Conservation (phyloP, 2,113 vertebrate genomes). For the Boleophthalmus pectinirostris region DNA sequence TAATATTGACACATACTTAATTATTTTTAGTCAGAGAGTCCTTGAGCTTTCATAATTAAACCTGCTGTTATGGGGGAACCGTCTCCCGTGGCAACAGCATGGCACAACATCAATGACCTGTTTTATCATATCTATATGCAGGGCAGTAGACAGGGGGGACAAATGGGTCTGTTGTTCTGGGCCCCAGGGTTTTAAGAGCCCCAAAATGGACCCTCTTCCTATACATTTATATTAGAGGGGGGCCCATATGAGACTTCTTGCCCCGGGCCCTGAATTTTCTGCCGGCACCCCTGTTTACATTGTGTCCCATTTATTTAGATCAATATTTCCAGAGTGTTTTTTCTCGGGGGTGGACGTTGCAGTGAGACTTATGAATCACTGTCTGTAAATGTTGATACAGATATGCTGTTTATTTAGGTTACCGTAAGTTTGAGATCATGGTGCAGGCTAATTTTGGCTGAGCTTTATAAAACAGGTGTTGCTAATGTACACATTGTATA, state of each 20-base stretch:
- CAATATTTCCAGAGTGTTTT: neutral
- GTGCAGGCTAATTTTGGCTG: neutral
- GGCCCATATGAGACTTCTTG: no score
- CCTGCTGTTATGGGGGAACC: constrained; percentile 24
- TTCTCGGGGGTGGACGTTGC: neutral
- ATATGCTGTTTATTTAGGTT: neutral
- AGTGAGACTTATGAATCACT: neutral
- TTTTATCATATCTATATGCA: neutral
- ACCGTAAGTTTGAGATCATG: neutral
- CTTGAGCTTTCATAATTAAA: constrained; percentile 68
- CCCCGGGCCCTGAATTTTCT: no score
- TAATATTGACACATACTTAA: constrained; percentile 55
- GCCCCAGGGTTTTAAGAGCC: no score
- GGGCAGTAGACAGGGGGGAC: no score
- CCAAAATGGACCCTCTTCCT: no score
- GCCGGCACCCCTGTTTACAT: no score
- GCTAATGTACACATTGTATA: neutral
- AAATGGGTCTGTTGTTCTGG: no score
- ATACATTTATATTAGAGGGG: no score
- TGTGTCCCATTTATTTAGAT: neutral
- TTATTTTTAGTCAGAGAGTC: constrained; percentile 32
- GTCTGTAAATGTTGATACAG: neutral
- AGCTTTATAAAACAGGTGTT: neutral
- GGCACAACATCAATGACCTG: neutral
- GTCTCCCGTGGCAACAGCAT: constrained; percentile 41